Percentiles rank a stretch among this genome's conserved stretches.
phyloP scores from a whole-genome alignment of 1,140 invertebrate species.

The Neelides sp. region DNA sequence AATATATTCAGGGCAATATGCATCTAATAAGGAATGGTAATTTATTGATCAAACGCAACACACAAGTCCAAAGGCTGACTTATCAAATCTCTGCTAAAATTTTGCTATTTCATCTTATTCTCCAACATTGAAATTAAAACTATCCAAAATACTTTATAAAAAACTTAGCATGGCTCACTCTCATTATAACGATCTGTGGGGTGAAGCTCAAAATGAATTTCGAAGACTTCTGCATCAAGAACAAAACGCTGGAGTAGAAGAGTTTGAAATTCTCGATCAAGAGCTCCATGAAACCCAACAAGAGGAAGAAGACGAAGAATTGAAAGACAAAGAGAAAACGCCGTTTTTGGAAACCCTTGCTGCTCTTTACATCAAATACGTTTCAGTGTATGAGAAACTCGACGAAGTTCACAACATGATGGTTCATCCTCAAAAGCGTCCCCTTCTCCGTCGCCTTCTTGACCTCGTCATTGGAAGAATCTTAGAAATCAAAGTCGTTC shows the following conservation, averaged over 20 bases:
- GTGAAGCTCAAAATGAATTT: background rate
- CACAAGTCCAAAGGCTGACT: too few species aligned
- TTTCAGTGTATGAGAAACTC: constrained; percentile 58
- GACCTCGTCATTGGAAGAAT: constrained; percentile 64
- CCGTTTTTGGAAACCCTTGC: constrained; percentile 36
- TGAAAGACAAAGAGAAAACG: constrained; percentile 3
- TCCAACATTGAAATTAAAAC: too few species aligned
- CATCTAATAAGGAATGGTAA: too few species aligned
- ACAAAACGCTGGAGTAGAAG: background rate
- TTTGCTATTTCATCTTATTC: too few species aligned
- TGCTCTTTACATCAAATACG: constrained; percentile 63
- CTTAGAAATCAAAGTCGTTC: constrained; percentile 38
- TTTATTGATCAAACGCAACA: too few species aligned
- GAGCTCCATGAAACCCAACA: background rate
- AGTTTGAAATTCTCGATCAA: too few species aligned
- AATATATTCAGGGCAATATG: too few species aligned
- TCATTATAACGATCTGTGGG: constrained; percentile 9
- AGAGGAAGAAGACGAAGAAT: constrained; percentile 6
- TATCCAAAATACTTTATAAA: too few species aligned
- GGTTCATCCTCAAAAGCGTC: constrained; percentile 80
- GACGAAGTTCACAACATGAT: constrained; percentile 77
- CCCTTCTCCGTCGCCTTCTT: constrained; percentile 60
- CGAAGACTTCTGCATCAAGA: constrained; percentile 1
- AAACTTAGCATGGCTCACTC: too few species aligned
- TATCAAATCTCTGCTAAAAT: too few species aligned